Conservation (phyloP, 2,888 invertebrate species). For the Caenorhabditis zanzibari region DNA sequence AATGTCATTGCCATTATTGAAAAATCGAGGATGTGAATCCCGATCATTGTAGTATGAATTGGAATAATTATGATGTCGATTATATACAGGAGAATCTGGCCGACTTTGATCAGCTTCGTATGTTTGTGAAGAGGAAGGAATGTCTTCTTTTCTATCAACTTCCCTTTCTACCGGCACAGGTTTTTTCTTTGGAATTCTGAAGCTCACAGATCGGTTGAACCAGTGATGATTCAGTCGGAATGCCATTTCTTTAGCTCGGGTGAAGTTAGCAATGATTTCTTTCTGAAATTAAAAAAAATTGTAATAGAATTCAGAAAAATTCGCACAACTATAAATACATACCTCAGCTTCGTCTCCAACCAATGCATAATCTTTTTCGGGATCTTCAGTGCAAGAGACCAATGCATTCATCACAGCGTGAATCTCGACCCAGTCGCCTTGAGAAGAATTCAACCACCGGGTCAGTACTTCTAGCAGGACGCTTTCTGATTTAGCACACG, state of each 20-base stretch:
- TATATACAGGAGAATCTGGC: background rate
- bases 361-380: conserved; percentile 6
- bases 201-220: conserved; percentile 62
- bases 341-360: conserved; percentile 28
- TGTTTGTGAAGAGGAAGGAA: background rate
- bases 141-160: background rate
- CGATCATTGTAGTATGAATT: conserved; percentile 41
- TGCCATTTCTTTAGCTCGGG: conserved; percentile 46
- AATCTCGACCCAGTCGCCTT: conserved; percentile 30
- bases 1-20: conserved; percentile 57
- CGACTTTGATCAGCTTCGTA: background rate
- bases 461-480: conserved; percentile 21
- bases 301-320: background rate
- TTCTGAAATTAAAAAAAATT: conserved; percentile 22
- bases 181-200: conserved; percentile 62
- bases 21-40: conserved; percentile 51
- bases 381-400: conserved; percentile 26
- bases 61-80: conserved; percentile 32
- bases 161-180: conserved; percentile 41
- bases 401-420: conserved; percentile 38
- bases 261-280: conserved; percentile 40
- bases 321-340: background rate
- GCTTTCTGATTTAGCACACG: conserved; percentile 12
- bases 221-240: conserved; percentile 42
- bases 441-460: conserved; percentile 7